Base-by-base conservation (phyloP, 2,888 invertebrate species). In the Philaethria dido region DNA sequence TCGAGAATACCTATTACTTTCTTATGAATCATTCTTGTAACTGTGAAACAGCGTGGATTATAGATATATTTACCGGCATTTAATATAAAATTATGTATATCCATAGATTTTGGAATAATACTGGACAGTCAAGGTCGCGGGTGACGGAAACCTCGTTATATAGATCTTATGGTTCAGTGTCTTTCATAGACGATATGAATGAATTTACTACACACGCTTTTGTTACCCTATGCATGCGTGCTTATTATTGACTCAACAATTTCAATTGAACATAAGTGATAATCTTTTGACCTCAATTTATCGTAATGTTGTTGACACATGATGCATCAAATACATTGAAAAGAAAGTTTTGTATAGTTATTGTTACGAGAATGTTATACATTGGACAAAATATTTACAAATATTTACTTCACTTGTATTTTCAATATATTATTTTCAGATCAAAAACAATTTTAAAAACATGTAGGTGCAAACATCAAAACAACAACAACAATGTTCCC, bases 401-500 rank as follows among this genome's bases (percentile, higher is more conserved):
- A 36, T 20, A 55, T 14, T 20, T 39, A 9, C n/a, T 25, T 16
- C 9, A n/a, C n/a, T 8, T 20, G 1, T 20, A 55, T n/a, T 45
- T 39, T 57, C 39, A 33, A 11, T 47, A 14, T 36, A 72, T 75
- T 85, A 84, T 68, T 84, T 57, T 11, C 57, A 86, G 88, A 78
- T 76, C 77, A 75, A 69, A 73, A 76, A 76, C 66, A 75, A 72
- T 73, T 72, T 74, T 75, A 66, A 76, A 85, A 87, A 81, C 78
- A 91, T 91, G 91, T 88, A 89, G 90, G 79, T 80, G 76, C 76
- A 78, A 78, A 77, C n/a, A n/a, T 75, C 69, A 77, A 74, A 69
- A 68, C 75, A 72, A 68, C 69, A 73, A 76, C 77, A 78, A 84
- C 78, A 78, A 88, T 87, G 86, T 83, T 81, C 79, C 70, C 84